Evolutionary conservation across 1,140 invertebrate species (phyloP), one percentile per base, ranked within the genome.

Genomic region (Vanessa atalanta): DNA sequence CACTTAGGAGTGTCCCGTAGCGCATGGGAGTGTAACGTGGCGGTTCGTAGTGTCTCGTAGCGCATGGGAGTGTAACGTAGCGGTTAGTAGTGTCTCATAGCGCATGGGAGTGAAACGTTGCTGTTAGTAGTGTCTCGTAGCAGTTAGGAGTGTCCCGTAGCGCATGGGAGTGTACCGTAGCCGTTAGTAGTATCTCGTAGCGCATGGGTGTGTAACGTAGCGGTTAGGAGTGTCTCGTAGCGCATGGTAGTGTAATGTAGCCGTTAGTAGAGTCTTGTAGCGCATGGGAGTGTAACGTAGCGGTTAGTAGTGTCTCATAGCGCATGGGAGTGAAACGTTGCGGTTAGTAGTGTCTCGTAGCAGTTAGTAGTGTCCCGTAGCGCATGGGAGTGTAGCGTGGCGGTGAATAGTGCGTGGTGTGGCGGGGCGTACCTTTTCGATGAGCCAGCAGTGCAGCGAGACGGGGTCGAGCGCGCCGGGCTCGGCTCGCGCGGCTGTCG

Each of bases 401-500:
- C 15, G 6, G 26, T 31, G 26, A 6, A 2, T 31, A 6, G 26
- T 6, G 48, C 15, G 2, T n/a, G 16, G 16, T 20, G 9, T 5
- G 16, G 53, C 16, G 53, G n/a, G n/a, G 14, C 57, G 11, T 75
- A 91, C 89, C 86, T 89, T 91, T 70, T 93, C 93, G 5, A 93
- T 87, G 8, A 93, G 91, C 93, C 93, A 93, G 77, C 93, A 93
- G 74, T 93, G 93, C 61, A 93, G 82, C 43, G 91, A 92, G 84
- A 89, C 83, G 69, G 86, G 90, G 77, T 90, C 88, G 5, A 87
- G 72, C 47, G 82, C 77, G 20, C 84, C 84, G 53, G 76, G 82
- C 8, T 90, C 89, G 14, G 63, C 79, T 9, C 83, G 83, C 57
- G 57, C 57, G 8, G 57, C 57, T 31, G 26, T 37, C 26, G 31